Evolutionary conservation across 2,888 invertebrate species (phyloP).

Genomic region (Linnaemya vulpina): DNA sequence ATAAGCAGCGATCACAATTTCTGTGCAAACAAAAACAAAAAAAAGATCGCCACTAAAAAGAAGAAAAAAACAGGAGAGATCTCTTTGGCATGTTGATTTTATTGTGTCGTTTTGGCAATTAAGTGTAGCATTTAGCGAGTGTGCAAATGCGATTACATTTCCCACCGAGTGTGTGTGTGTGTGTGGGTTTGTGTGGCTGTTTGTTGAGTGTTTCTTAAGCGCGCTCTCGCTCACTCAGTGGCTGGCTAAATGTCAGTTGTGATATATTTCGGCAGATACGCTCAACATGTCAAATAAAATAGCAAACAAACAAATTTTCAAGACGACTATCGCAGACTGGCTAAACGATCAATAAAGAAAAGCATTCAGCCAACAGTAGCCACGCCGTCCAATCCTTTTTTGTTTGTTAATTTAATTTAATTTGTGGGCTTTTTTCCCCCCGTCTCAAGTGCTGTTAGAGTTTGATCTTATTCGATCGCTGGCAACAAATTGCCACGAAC

Average conservation of each 20-base stretch:
- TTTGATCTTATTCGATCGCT: conserved; percentile 48
- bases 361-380: conserved; percentile 9
- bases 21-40: conserved; percentile 1
- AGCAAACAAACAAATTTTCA: conserved; percentile 57
- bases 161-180: not conserved
- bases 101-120: conserved; percentile 57
- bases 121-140: conserved; percentile 61
- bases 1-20: conserved; percentile 52
- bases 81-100: conserved; percentile 44
- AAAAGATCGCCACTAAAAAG: not conserved
- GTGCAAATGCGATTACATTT: conserved; percentile 20
- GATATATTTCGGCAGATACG: conserved; percentile 72
- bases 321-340: conserved; percentile 37
- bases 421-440: conserved; percentile 47
- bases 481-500: conserved; percentile 60
- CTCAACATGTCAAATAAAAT: conserved; percentile 71
- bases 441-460: conserved; percentile 47
- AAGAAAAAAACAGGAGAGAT: conserved; percentile 57
- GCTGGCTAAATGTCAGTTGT: conserved; percentile 71
- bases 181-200: conserved; percentile 7
- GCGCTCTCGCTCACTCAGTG: conserved; percentile 59
- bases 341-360: conserved; percentile 5
- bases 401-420: conserved; percentile 34
- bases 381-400: not conserved
- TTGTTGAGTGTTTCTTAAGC: conserved; percentile 28